Conservation (phyloP, 2,888 invertebrate species). For the Stenichneumon culpator region DNA sequence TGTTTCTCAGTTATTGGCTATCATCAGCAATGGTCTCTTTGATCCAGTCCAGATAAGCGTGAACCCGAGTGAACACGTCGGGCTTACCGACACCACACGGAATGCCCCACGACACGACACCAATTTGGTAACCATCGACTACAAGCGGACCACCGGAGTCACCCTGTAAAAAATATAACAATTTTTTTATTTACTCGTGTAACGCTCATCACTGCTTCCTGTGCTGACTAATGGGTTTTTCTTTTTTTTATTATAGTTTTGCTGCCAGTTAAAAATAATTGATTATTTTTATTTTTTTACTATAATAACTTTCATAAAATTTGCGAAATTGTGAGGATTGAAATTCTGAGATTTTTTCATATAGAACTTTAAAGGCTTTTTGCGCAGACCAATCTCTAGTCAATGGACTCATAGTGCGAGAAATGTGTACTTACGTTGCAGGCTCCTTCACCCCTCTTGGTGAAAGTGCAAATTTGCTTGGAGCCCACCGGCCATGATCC, state of each 20-base stretch:
- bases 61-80: neutral
- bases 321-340: too few species aligned
- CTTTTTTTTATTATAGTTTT: too few species aligned
- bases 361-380: too few species aligned
- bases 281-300: too few species aligned
- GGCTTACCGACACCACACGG: neutral
- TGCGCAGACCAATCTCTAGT: neutral
- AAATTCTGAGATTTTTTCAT: too few species aligned
- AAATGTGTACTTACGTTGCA: slow-evolving; percentile 61
- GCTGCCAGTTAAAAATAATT: too few species aligned
- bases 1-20: neutral
- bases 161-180: slow-evolving; percentile 18
- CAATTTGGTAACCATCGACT: slow-evolving; percentile 22
- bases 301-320: too few species aligned
- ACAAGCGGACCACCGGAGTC: slow-evolving; percentile 39
- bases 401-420: neutral
- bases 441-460: slow-evolving; percentile 63
- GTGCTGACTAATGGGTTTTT: neutral
- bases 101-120: slow-evolving; percentile 6
- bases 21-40: neutral
- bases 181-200: neutral
- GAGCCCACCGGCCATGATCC: neutral
- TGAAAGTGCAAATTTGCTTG: slow-evolving; percentile 65
- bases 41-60: neutral
- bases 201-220: too few species aligned